Evolutionary conservation across 2,113 vertebrate genomes (phyloP).

Genomic region (Potamarius usumacintae): DNA sequence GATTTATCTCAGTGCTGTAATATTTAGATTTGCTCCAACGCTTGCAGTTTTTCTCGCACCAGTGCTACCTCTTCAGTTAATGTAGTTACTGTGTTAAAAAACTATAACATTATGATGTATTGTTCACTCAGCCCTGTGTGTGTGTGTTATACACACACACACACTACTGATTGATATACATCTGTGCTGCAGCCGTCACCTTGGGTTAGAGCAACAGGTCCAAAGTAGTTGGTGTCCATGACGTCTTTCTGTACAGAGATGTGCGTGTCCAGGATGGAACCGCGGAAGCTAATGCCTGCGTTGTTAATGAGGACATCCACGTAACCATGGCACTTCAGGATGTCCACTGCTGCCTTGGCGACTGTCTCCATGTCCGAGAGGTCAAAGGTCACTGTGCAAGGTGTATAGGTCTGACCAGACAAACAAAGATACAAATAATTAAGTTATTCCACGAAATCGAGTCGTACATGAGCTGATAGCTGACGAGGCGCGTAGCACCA

Average conservation of each 20-base stretch:
- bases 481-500: no score
- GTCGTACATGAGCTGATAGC: no score
- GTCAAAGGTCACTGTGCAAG: slow-evolving; percentile 83
- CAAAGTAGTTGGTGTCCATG: slow-evolving; percentile 97
- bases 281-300: slow-evolving; percentile 92
- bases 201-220: slow-evolving; percentile 91
- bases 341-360: slow-evolving; percentile 76
- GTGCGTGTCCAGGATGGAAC: slow-evolving; percentile 80
- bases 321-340: slow-evolving; percentile 78
- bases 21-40: not conserved
- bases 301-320: slow-evolving; percentile 96
- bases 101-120: not conserved
- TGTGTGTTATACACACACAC: no score
- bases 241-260: slow-evolving; percentile 85
- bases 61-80: not conserved
- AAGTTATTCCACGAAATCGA: no score
- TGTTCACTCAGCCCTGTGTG: not conserved
- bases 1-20: not conserved
- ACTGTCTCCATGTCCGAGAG: slow-evolving; percentile 75
- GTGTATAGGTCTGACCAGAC: slow-evolving; percentile 72
- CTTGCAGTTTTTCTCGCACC: no score
- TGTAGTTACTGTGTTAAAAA: not conserved
- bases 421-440: not conserved
- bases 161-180: not conserved
- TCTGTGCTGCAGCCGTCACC: slow-evolving; percentile 71